A percentile compares a stretch with the other conserved stretches of the same genome.
phyloP scores from a whole-genome alignment of 2,797 vertebrate species.

The Craterocephalus amniculus region DNA sequence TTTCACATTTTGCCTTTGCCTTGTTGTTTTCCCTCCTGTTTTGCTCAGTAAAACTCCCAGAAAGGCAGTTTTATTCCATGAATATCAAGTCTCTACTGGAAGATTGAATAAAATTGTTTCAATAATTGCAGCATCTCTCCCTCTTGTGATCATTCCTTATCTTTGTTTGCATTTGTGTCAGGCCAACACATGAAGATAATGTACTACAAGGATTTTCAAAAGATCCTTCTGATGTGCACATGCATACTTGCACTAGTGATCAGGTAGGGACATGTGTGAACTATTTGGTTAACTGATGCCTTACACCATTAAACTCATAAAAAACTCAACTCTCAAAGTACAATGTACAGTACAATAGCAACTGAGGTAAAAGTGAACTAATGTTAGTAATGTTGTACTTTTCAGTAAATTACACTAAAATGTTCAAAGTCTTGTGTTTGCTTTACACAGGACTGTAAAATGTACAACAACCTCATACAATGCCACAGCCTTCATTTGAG shows the following conservation, averaged over 20 bases:
- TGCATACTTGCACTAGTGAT: background rate
- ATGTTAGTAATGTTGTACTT: constrained; percentile 48
- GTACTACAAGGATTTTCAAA: constrained; percentile 43
- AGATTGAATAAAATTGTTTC: constrained; percentile 95
- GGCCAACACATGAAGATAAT: constrained; percentile 48
- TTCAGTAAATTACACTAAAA: constrained; percentile 42
- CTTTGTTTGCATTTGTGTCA: constrained; percentile 28
- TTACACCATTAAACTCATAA: background rate
- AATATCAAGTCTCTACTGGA: constrained; percentile 95
- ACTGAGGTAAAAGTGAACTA: background rate
- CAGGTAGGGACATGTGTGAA: background rate
- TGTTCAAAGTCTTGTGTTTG: constrained; percentile 34
- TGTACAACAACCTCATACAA: background rate
- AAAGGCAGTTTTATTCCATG: constrained; percentile 95
- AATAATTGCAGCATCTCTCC: constrained; percentile 70
- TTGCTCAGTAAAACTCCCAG: constrained; percentile 87
- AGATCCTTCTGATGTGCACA: constrained; percentile 10
- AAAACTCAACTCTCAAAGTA: no score
- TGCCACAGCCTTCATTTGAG: no score
- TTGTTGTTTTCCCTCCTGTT: constrained; percentile 69
- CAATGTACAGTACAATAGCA: no score
- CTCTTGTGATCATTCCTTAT: constrained; percentile 28
- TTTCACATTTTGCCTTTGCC: constrained; percentile 76
- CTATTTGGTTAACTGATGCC: background rate
- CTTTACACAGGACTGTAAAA: constrained; percentile 33